Evolutionary conservation across 2,888 invertebrate species (phyloP), one percentile per base, ranked within the genome.

Genomic region (Drosophila meridionalis): DNA sequence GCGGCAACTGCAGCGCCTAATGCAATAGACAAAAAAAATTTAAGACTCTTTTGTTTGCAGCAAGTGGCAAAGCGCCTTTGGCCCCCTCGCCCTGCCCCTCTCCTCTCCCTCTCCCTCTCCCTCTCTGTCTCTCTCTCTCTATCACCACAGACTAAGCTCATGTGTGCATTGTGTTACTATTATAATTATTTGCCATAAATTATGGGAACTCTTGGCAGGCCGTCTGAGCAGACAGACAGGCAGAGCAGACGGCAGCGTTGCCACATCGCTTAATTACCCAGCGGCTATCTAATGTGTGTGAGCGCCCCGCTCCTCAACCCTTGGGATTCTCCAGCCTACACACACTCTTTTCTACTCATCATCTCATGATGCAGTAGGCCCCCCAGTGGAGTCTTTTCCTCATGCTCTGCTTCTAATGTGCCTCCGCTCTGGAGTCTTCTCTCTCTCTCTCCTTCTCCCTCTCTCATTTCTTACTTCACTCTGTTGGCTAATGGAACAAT

Each of bases 151-250:
- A 11, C 50, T 20, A 52, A 34, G 53, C 53, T 14, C 43, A 55
- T 70, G 57, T 73, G 67, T 55, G 79, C 87, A 77, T 85, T 85
- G 85, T 86, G 84, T 74, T 86, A 83, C 85, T 62, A 80, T 86
- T 86, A 86, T 87, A 87, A 86, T 86, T 86, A 86, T 88, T 88
- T 79, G 87, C 74, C 82, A 86, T 86, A 89, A 83, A 89, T 83
- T 89, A 89, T 86, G 89, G 84, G 80, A 86, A 82, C 80, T 74
- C 65, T 74, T 38, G 60, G 71, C 61, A 57, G 60, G 30, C 75
- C 48, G 42, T 42, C 42, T 42, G 42, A 42, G 42, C 47, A 50
- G 57, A 14, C 57, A 28, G 57, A 6, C 36, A 2, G 48, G 8
- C 48, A 47, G 47, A 28, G 47, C 28, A 40, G 43, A 12, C 14